Percentiles rank a stretch among this genome's conserved stretches.
Conservation (phyloP, 1,140 invertebrate genomes). For the Drosophila saltans region DNA sequence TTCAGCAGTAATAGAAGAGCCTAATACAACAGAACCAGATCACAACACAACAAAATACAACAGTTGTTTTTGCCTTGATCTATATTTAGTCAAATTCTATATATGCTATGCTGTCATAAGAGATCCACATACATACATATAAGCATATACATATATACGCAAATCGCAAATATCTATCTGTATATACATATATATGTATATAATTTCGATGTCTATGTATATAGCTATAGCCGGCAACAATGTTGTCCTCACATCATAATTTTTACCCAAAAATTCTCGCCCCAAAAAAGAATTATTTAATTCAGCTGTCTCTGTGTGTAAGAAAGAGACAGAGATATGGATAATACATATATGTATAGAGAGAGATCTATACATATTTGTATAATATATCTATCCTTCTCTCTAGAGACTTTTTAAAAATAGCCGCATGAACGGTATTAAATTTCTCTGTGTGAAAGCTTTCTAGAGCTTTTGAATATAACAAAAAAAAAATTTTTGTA, state of each 20-base stretch:
- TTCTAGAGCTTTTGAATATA: not conserved
- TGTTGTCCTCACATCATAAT: constrained; percentile 12
- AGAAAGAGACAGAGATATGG: not conserved
- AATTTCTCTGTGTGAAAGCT: constrained; percentile 9
- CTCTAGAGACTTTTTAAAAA: constrained; percentile 9
- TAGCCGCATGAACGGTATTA: constrained; percentile 10
- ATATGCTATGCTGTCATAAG: constrained; percentile 55
- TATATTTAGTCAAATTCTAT: constrained; percentile 62
- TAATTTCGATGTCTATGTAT: not conserved
- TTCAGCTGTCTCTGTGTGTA: not conserved
- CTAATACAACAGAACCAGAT: constrained; percentile 5
- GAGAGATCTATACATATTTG: not conserved
- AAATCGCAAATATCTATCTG: constrained; percentile 16
- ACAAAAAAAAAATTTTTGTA: not conserved
- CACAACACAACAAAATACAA: constrained; percentile 26
- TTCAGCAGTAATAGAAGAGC: constrained; percentile 6
- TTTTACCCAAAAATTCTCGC: not conserved
- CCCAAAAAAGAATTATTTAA: constrained; percentile 10
- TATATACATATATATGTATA: constrained; percentile 25
- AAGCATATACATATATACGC: constrained; percentile 18
- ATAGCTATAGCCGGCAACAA: not conserved
- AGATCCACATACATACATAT: constrained; percentile 20
- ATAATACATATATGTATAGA: not conserved
- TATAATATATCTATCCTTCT: constrained; percentile 2
- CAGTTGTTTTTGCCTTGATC: constrained; percentile 60